Evolutionary conservation across 2,797 vertebrate genomes (phyloP), one percentile per base, ranked within the genome.

Genomic region (Etheostoma perlongum): DNA sequence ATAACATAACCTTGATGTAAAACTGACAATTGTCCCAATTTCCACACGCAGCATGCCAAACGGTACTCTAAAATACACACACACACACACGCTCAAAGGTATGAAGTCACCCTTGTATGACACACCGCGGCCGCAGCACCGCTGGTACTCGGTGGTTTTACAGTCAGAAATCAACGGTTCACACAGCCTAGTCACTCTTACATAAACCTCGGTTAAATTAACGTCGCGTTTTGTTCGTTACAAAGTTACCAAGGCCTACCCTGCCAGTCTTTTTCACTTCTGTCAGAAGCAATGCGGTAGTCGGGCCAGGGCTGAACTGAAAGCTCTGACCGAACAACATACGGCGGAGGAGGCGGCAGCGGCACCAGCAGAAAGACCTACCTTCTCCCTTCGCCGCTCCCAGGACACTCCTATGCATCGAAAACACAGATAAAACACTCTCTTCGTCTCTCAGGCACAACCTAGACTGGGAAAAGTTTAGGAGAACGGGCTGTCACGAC

Each of bases 321-420:
- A 51, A 87, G 73, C 85, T 81, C 67, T 30, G 82, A 79, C 79
- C 60, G 85, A 88, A 84, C 59, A 47, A 51, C 77, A 48, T 80
- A 78, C 82, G 62, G 76, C 51, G 4, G 67, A 64, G 83, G 69
- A 79, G 44, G 74, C 44, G 10, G 75, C 57, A 30, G 67, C 66
- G 42, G 75, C 67, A 46, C 62, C 58, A 25, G 67, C 55, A 19
- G 59, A 21, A 48, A 67, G 63, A 91, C 94, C 76, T 94, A 93
- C 92, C 94, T 89, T 93, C 89, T 91, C 83, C 87, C 88, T 86
- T 93, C 91, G 82, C 86, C 86, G 91, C 83, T 91, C 90, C 93
- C 88, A 84, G 85, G 87, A 70, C 89, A 90, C 94, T 95, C 94
- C 93, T 94, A 91, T 93, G 88, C 92, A 93, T 93, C 83, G 85